Evolutionary conservation across 2,797 vertebrate species (phyloP).

Genomic region (Coregonus ussuriensis): DNA sequence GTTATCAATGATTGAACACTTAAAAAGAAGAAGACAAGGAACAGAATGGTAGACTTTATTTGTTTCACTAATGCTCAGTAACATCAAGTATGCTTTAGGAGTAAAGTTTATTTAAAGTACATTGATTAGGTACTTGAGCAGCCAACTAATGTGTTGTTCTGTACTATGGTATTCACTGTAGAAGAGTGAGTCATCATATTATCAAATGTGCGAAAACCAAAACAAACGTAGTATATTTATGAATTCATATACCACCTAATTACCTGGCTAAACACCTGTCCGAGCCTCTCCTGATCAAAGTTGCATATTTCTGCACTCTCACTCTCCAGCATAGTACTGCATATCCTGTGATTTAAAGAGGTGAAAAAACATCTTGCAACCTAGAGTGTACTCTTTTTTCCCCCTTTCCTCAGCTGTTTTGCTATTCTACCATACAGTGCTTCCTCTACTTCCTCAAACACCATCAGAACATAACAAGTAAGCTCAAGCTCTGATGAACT

Average conservation of each 20-base stretch:
- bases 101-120: background rate
- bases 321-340: no score
- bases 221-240: no score
- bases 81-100: background rate
- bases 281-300: no score
- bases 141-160: no score
- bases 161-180: no score
- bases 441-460: background rate
- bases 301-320: no score
- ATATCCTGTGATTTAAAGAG: background rate
- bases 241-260: no score
- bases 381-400: background rate
- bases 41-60: background rate
- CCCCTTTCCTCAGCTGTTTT: background rate
- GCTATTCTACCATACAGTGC: background rate
- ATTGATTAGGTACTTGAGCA: no score
- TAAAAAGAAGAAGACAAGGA: background rate
- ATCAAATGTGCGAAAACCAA: no score
- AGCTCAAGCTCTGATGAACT: conserved; percentile 7
- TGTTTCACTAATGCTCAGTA: no score
- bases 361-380: background rate
- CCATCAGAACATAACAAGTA: background rate
- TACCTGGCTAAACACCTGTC: no score
- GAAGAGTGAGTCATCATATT: no score
- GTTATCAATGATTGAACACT: background rate